phyloP scores from a whole-genome alignment of 2,113 vertebrate species.

The Xerus inauris region DNA sequence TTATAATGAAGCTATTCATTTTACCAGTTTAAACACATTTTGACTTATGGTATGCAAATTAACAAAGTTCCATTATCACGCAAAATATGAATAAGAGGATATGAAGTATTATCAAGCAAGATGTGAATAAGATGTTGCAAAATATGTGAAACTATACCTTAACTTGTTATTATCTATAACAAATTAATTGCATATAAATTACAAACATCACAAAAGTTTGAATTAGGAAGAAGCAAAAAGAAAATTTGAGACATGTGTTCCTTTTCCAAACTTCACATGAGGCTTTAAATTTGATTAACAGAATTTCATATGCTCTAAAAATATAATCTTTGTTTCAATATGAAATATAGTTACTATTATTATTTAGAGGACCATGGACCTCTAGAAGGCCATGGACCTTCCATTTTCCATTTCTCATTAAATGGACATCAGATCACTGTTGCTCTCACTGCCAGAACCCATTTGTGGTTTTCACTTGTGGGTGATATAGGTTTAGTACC shows the following conservation, averaged over 20 bases:
- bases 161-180: neutral
- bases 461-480: neutral
- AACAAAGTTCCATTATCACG: neutral
- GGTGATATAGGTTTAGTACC: neutral
- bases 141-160: neutral
- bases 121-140: neutral
- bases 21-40: constrained; percentile 6
- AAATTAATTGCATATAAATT: neutral
- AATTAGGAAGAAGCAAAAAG: neutral
- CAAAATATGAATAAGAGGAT: constrained; percentile 4
- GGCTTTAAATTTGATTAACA: neutral
- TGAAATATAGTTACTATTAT: neutral
- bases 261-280: neutral
- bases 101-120: neutral
- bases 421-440: neutral
- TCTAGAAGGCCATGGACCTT: neutral
- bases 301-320: neutral
- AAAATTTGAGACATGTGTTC: neutral
- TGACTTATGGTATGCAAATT: neutral
- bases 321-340: neutral
- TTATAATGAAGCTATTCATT: neutral
- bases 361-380: neutral
- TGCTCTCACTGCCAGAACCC: neutral
- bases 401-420: neutral
- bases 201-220: neutral